Conservation (phyloP, 92 coral and sea anemone species). For the Zoanthus sociatus region DNA sequence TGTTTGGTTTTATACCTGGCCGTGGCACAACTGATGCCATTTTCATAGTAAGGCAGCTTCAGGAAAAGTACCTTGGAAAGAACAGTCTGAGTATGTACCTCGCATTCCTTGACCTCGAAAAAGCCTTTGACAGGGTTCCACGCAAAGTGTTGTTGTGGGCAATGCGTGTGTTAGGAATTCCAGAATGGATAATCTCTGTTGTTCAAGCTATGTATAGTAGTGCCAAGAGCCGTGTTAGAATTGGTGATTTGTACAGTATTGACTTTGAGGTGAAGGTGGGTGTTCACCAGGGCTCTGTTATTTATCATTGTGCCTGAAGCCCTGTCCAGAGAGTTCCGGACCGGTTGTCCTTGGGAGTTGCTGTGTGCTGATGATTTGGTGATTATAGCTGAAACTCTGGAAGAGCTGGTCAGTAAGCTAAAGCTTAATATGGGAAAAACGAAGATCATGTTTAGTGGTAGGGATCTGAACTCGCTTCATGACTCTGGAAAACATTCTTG, state of each 20-base stretch:
- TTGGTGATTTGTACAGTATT: no score
- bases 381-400: not conserved
- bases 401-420: slow-evolving; percentile 14
- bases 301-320: not conserved
- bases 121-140: not conserved
- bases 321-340: not conserved
- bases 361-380: not conserved
- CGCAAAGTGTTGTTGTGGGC: not conserved
- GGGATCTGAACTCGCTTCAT: not conserved
- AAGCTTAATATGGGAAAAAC: not conserved
- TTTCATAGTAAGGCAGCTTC: no score
- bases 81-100: not conserved
- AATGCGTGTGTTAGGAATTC: not conserved
- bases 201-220: not conserved
- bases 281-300: not conserved
- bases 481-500: not conserved
- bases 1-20: slow-evolving; percentile 54
- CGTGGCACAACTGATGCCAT: slow-evolving; percentile 54
- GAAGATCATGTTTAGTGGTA: not conserved
- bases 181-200: not conserved
- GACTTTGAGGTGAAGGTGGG: not conserved
- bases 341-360: not conserved
- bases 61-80: no score
- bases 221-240: no score
- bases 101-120: not conserved